Evolutionary conservation across 2,888 invertebrate genomes (phyloP).

Genomic region (Brachyopa scutellaris): DNA sequence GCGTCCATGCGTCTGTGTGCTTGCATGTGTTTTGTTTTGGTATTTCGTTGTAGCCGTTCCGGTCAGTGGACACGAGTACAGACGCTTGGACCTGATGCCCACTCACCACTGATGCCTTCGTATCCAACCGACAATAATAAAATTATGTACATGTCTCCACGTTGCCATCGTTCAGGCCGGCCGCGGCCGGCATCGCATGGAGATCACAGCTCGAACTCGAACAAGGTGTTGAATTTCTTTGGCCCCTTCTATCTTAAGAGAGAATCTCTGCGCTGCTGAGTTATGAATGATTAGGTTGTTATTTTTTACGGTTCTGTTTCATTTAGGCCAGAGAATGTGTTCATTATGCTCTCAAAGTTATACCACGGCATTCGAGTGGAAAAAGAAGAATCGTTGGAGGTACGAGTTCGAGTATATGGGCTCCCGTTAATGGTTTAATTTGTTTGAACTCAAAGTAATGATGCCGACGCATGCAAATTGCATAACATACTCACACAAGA

Average conservation of each 20-base stretch:
- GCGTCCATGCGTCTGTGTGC: background rate
- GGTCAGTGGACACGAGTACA: slow-evolving; percentile 68
- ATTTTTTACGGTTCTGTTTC: slow-evolving; percentile 46
- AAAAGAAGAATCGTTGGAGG: slow-evolving; percentile 27
- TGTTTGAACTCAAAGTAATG: slow-evolving; percentile 44
- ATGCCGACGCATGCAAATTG: slow-evolving; percentile 60
- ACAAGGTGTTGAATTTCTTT: slow-evolving; percentile 71
- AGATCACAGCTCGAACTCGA: slow-evolving; percentile 27
- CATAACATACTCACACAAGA: too few relatives aligned
- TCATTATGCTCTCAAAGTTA: slow-evolving; percentile 52
- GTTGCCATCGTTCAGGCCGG: slow-evolving; percentile 15
- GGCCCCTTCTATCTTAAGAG: slow-evolving; percentile 42
- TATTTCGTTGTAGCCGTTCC: slow-evolving; percentile 61
- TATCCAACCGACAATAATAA: slow-evolving; percentile 64
- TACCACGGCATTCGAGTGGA: slow-evolving; percentile 31
- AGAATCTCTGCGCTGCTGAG: slow-evolving; percentile 39
- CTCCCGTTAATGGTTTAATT: slow-evolving; percentile 50
- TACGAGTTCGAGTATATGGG: too few relatives aligned
- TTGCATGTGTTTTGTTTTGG: slow-evolving; percentile 28
- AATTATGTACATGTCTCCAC: slow-evolving; percentile 67
- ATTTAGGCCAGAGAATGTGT: slow-evolving; percentile 58
- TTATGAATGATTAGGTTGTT: slow-evolving; percentile 17
- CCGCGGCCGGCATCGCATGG: background rate
- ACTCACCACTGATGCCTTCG: slow-evolving; percentile 45
- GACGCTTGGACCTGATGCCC: slow-evolving; percentile 61